These are phyloP conservation scores for Macrotus californicus DNA, from an alignment of 2,113 vertebrate species.

Conservation along the genomic window DNA sequence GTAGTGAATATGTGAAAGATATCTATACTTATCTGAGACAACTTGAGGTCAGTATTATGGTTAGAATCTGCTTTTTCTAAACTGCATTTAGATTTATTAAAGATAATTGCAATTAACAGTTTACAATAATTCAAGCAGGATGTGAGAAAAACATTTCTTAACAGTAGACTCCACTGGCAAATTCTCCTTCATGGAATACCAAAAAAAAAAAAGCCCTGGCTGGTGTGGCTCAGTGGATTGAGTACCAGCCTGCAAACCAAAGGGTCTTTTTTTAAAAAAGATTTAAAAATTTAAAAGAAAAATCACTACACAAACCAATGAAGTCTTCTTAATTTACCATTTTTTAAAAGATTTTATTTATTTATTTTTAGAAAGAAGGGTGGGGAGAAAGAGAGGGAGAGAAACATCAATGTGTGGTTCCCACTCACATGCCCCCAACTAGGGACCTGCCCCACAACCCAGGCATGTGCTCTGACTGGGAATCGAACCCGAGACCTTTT, in stretches of 20 bases:
- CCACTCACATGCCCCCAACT: no score
- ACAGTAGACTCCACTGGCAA: background rate
- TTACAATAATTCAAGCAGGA: background rate
- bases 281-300: background rate
- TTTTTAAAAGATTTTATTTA: no score
- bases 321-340: background rate
- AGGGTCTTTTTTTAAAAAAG: no score
- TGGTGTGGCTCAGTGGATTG: no score
- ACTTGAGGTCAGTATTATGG: slow-evolving; percentile 82
- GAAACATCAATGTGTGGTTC: no score
- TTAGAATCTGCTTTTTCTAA: background rate
- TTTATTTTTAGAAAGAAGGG: no score
- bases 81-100: background rate
- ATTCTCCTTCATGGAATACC: background rate
- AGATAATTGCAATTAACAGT: background rate
- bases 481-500: no score
- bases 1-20: slow-evolving; percentile 87
- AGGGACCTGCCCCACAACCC: no score
- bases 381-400: no score
- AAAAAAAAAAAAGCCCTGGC: background rate
- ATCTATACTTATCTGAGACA: slow-evolving; percentile 87
- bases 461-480: no score
- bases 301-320: background rate
- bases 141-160: background rate
- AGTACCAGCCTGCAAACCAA: no score